These are phyloP conservation scores for Smittia sp. DNA, from an alignment of 2,888 invertebrate genomes.

Conservation along the genomic window DNA sequence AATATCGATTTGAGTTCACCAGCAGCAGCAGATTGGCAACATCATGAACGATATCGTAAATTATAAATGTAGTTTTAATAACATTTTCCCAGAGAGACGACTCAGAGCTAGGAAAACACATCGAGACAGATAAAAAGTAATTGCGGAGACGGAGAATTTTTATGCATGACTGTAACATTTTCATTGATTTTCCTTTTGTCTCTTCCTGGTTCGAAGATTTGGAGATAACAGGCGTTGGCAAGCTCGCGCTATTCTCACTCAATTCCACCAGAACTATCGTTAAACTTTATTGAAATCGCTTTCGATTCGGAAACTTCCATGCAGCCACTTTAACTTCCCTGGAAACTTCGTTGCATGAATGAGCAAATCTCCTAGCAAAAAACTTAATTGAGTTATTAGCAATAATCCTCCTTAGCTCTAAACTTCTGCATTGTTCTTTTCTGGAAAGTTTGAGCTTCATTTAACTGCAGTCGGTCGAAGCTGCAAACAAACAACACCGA, in stretches of 20 bases:
- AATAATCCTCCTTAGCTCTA: constrained; percentile 5
- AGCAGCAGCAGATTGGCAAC: constrained; percentile 26
- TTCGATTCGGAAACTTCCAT: no score
- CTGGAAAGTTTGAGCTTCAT: neutral
- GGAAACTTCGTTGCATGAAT: no score
- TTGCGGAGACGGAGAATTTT: constrained; percentile 40
- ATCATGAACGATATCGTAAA: constrained; percentile 41
- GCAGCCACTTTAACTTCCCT: no score
- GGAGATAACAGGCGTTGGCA: no score
- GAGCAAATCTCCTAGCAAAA: no score
- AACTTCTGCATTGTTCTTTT: neutral
- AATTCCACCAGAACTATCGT: no score
- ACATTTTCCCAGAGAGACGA: neutral
- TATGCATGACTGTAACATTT: constrained; percentile 20
- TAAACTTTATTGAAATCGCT: no score
- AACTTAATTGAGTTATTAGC: constrained; percentile 31
- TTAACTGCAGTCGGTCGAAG: neutral
- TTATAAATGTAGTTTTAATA: constrained; percentile 41
- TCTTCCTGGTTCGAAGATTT: no score
- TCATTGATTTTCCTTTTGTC: constrained; percentile 2
- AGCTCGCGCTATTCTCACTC: no score
- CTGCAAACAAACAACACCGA: neutral
- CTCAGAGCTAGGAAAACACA: neutral
- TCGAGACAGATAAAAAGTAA: constrained; percentile 42
- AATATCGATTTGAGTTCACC: neutral